These are phyloP conservation scores for Physocephala rufipes DNA, from an alignment of 2,888 invertebrate genomes.

Conservation along the genomic window DNA sequence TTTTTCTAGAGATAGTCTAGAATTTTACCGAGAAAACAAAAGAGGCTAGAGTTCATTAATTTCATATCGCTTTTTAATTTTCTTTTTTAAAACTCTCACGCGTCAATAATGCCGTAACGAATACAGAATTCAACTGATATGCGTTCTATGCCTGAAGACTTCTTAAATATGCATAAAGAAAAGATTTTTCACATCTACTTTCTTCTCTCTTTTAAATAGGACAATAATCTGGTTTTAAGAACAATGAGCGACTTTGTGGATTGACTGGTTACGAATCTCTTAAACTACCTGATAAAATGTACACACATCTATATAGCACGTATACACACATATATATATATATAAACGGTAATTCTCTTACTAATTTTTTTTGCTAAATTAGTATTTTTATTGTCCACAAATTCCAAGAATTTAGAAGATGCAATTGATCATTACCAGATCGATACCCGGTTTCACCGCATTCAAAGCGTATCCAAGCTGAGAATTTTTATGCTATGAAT, in stretches of 20 bases:
- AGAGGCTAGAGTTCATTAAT: neutral
- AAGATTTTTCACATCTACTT: neutral
- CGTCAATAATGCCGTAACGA: conserved; percentile 17
- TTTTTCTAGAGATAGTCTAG: neutral
- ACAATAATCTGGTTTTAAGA: no score
- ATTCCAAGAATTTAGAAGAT: no score
- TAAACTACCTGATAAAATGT: no score
- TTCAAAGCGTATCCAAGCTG: neutral
- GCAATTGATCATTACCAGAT: no score
- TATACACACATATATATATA: no score
- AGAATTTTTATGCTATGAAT: neutral
- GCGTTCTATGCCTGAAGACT: conserved; percentile 4
- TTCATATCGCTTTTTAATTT: conserved; percentile 5
- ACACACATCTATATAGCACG: no score
- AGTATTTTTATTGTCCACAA: no score
- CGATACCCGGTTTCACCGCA: no score
- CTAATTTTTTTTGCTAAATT: no score
- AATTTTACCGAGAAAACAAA: conserved; percentile 23
- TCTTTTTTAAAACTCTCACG: neutral
- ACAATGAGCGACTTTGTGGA: neutral
- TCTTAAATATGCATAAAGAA: conserved; percentile 24
- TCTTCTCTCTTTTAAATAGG: neutral
- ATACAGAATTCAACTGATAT: conserved; percentile 27
- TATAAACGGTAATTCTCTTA: no score
- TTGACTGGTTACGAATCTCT: conserved; percentile 17